Evolutionary conservation across 2,113 vertebrate species (phyloP).

Genomic region (Solenodon paradoxus): DNA sequence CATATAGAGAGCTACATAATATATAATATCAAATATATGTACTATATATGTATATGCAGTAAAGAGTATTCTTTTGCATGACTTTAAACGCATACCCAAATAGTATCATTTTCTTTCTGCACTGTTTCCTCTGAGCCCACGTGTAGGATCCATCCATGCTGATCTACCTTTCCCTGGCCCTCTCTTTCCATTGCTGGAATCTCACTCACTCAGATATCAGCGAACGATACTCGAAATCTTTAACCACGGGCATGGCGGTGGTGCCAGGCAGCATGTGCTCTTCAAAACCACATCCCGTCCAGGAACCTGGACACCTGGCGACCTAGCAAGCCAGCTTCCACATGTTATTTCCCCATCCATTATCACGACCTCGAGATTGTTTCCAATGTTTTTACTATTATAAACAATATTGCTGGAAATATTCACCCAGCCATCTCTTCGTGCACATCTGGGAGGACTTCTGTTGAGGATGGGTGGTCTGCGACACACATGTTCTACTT

Average conservation of each 20-base stretch:
- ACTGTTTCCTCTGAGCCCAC: not conserved
- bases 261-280: not conserved
- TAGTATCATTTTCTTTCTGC: not conserved
- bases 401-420: not conserved
- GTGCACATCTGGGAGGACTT: not conserved
- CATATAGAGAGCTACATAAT: too few species aligned
- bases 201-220: not conserved
- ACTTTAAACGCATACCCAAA: not conserved
- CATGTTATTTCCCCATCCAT: not conserved
- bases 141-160: not conserved
- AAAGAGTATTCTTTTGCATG: not conserved
- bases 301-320: not conserved
- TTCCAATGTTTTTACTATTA: not conserved
- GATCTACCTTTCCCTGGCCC: not conserved
- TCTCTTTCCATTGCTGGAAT: not conserved
- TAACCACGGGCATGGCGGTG: not conserved
- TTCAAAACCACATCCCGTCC: not conserved
- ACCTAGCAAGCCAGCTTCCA: not conserved
- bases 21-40: not conserved
- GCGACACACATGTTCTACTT: conserved; percentile 46
- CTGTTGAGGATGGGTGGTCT: conserved; percentile 40
- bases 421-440: not conserved
- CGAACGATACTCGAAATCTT: not conserved
- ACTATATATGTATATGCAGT: not conserved
- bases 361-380: not conserved